Evolutionary conservation across 2,888 invertebrate genomes (phyloP).

Genomic region (Lasioglossum pauxillum): DNA sequence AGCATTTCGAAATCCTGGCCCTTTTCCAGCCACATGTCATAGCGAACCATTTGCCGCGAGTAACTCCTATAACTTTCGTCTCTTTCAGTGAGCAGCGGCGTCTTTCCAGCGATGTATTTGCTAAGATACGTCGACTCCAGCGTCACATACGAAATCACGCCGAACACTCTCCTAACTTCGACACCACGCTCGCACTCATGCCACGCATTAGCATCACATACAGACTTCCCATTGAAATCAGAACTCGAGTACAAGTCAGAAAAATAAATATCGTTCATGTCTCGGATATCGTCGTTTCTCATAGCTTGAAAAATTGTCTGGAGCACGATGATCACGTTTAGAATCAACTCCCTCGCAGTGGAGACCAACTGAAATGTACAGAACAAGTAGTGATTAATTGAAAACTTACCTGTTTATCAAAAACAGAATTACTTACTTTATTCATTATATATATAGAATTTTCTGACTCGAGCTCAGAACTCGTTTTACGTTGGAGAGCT

Average conservation of each 20-base stretch:
- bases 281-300: slow-evolving; percentile 82
- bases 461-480: slow-evolving; percentile 77
- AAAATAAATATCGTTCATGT: slow-evolving; percentile 82
- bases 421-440: slow-evolving; percentile 71
- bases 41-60: slow-evolving; percentile 77
- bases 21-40: slow-evolving; percentile 75
- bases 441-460: slow-evolving; percentile 77
- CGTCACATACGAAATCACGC: slow-evolving; percentile 75
- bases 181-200: slow-evolving; percentile 81
- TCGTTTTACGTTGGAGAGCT: slow-evolving; percentile 75
- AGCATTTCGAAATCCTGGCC: slow-evolving; percentile 77
- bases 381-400: background rate
- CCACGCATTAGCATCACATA: slow-evolving; percentile 79
- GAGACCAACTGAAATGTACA: slow-evolving; percentile 75
- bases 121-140: slow-evolving; percentile 77
- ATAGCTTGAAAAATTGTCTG: slow-evolving; percentile 79
- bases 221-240: slow-evolving; percentile 70
- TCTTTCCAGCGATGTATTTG: slow-evolving; percentile 79
- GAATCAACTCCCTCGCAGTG: slow-evolving; percentile 78
- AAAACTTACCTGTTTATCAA: background rate
- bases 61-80: slow-evolving; percentile 75
- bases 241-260: slow-evolving; percentile 78
- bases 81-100: slow-evolving; percentile 62
- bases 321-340: slow-evolving; percentile 77
- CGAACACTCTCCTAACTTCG: slow-evolving; percentile 79